Base-by-base conservation (phyloP, 2,113 vertebrate species). In the Neopipo cinnamomea region DNA sequence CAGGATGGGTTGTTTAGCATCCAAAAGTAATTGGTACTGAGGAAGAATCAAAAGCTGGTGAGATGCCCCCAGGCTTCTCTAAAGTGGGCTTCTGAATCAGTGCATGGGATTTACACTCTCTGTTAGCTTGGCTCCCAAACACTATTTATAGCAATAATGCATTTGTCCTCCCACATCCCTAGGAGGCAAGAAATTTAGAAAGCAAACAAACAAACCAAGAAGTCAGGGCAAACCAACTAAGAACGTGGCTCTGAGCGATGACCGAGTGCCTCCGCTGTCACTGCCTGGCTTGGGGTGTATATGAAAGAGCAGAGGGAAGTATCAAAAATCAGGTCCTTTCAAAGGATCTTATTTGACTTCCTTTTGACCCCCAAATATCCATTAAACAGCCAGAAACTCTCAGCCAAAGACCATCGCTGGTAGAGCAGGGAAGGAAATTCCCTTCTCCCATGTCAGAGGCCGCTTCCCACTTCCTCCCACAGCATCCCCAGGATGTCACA, bases 391-490 rank as follows among this genome's bases (percentile, higher is more conserved):
- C 68, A 41, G 37, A 81, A 71, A 75, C 49, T 20, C 76, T 46
- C 68, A 90, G 56, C 12, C 59, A 63, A 88, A 71, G 91, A 42
- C 33, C 5, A 7, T 9, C 44, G 30, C 37, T 1, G 59, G 66
- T 0, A 0, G 37, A 76, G 37, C 6, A 21, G 49, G 71, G 89
- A 90, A 86, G 33, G 49, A 88, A 91, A 52, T 35, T 35, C 50
- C 42, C 5, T 0, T 42, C 37, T 63, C 42, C 28, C 0, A 0
- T 30, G 5, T 8, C 0, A 0, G 13, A 76, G 78, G 59, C 72
- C 70, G 55, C 63, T 94, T 30, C 49, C 77, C 66, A 24, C 68
- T 77, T 84, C 92, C 68, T 92, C 33, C 82, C 65, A 27, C 21
- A 62, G 63, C 67, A 35, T 79, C 90, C 61, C 8, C 9, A 53